Percentiles rank a stretch among this genome's conserved stretches.
Conservation (phyloP, 2,888 invertebrate genomes). For the Leptodirus hochenwartii region DNA sequence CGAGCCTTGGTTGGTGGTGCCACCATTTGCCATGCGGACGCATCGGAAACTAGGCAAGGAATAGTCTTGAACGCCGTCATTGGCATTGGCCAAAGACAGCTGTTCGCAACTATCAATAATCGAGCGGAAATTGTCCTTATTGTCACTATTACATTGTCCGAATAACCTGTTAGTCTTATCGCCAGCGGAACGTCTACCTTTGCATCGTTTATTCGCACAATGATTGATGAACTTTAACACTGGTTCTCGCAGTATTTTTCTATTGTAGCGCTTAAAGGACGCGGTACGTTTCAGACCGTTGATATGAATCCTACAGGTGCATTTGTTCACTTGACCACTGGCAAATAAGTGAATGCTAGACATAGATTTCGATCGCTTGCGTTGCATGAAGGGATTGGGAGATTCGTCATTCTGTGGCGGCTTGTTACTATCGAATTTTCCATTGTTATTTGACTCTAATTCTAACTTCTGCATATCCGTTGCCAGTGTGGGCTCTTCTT, state of each 20-base stretch:
- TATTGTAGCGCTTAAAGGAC: constrained; percentile 19
- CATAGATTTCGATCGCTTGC: constrained; percentile 25
- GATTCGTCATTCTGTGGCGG: constrained; percentile 15
- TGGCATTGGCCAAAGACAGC: constrained; percentile 21
- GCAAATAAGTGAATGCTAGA: constrained; percentile 23
- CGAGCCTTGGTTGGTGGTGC: constrained; percentile 10
- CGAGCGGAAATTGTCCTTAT: constrained; percentile 24
- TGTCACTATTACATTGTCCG: constrained; percentile 18
- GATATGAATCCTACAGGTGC: constrained; percentile 20
- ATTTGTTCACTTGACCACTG: constrained; percentile 16
- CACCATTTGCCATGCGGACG: constrained; percentile 15
- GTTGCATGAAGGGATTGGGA: constrained; percentile 25
- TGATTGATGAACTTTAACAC: constrained; percentile 30
- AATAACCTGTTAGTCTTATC: constrained; percentile 17
- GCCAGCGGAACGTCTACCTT: constrained; percentile 7
- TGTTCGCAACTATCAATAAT: constrained; percentile 26
- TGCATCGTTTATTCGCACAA: constrained; percentile 13
- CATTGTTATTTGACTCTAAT: constrained; percentile 20
- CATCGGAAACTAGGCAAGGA: constrained; percentile 20
- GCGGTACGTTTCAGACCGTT: constrained; percentile 21
- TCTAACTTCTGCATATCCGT: constrained; percentile 24
- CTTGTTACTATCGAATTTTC: neutral
- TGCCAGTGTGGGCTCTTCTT: constrained; percentile 23
- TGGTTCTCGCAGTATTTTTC: constrained; percentile 36
- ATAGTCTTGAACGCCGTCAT: constrained; percentile 18